Evolutionary conservation across 2,888 invertebrate species (phyloP).

Genomic region (Dryobotodes eremita): DNA sequence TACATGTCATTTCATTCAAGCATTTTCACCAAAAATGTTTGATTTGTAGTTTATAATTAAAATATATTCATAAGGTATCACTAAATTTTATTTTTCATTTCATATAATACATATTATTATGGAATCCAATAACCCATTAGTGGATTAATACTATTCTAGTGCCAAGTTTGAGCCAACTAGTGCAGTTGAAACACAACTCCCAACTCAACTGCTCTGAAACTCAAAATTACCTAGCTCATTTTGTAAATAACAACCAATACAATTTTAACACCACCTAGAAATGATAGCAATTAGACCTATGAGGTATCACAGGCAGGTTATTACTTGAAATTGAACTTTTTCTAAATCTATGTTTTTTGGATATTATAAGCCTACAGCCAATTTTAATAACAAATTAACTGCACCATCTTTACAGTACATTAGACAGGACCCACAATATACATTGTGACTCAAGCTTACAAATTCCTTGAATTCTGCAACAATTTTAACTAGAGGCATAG

Average conservation of each 20-base stretch:
- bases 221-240: constrained; percentile 52
- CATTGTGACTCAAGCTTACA: constrained; percentile 54
- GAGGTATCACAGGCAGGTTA: constrained; percentile 69
- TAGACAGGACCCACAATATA: constrained; percentile 37
- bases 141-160: constrained; percentile 69
- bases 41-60: constrained; percentile 53
- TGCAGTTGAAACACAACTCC: constrained; percentile 39
- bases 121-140: constrained; percentile 65
- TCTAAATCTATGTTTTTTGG: constrained; percentile 46
- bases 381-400: constrained; percentile 57
- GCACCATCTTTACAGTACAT: constrained; percentile 41
- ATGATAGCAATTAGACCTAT: constrained; percentile 67
- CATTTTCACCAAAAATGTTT: constrained; percentile 19
- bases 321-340: constrained; percentile 64
- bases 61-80: constrained; percentile 61
- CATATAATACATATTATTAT: constrained; percentile 67
- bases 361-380: constrained; percentile 54
- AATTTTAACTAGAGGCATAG: constrained; percentile 63
- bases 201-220: constrained; percentile 47
- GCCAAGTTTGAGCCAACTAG: constrained; percentile 55
- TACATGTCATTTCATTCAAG: constrained; percentile 19
- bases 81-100: constrained; percentile 68
- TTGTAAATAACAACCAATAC: constrained; percentile 60
- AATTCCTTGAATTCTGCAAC: constrained; percentile 60
- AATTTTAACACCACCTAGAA: constrained; percentile 67